phyloP scores from a whole-genome alignment of 53 echinoderm and acorn worm genomes.

The Zoroaster sp. region DNA sequence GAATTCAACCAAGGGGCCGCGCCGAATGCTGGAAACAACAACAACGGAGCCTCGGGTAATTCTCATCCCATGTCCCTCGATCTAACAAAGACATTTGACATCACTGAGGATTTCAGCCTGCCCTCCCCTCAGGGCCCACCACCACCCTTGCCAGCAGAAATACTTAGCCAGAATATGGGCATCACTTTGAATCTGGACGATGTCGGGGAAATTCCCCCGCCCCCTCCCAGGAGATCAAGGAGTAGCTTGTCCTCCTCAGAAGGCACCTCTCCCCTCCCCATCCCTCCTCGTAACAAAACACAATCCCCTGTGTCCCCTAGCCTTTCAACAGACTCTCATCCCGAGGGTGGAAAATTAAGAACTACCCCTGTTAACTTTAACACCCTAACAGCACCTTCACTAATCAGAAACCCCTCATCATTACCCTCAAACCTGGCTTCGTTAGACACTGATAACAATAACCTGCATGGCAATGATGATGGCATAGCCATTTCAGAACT shows the following conservation, averaged over 20 bases:
- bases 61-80: conserved; percentile 30
- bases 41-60: conserved; percentile 40
- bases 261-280: not conserved
- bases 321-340: conserved; percentile 4
- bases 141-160: conserved; percentile 79
- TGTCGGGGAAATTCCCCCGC: conserved; percentile 16
- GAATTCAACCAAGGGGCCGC: conserved; percentile 42
- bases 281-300: conserved; percentile 19
- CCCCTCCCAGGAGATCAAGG: conserved; percentile 23
- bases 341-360: conserved; percentile 4
- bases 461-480: conserved; percentile 31
- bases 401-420: conserved; percentile 62
- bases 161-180: conserved; percentile 15
- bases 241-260: conserved; percentile 8
- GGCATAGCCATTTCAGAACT: not conserved
- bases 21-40: not conserved
- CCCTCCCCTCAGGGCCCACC: conserved; percentile 92
- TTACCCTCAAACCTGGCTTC: conserved; percentile 59
- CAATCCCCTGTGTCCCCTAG: conserved; percentile 22
- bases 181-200: conserved; percentile 26
- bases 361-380: not conserved
- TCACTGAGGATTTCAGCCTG: conserved; percentile 72
- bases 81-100: conserved; percentile 55
- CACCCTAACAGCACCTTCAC: conserved; percentile 25
- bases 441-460: not conserved